Evolutionary conservation across 2,113 vertebrate genomes (phyloP).

Genomic region (Mellivora capensis): DNA sequence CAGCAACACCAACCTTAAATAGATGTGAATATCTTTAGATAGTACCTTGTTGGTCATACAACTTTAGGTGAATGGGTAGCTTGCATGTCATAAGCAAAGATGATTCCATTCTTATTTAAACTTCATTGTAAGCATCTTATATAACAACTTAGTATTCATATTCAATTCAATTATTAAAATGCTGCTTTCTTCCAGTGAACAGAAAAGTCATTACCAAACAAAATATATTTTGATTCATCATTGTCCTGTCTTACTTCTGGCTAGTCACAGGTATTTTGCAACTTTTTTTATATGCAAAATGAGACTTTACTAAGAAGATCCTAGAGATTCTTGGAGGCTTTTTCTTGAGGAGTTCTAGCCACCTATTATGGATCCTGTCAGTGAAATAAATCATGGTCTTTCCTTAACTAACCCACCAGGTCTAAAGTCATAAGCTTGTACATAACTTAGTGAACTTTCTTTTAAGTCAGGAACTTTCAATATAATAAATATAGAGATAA

Average conservation of each 20-base stretch:
- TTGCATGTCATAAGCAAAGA: not conserved
- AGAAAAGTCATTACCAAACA: slow-evolving; percentile 6
- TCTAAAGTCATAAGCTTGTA: not conserved
- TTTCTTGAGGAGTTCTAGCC: not conserved
- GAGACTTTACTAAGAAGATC: not conserved
- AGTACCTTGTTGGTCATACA: not conserved
- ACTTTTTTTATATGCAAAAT: not conserved
- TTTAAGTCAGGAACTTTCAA: not conserved
- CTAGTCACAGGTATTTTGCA: not conserved
- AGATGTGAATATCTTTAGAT: not conserved
- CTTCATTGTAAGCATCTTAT: not conserved
- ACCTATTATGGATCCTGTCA: not conserved
- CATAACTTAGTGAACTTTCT: not conserved
- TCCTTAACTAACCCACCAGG: not conserved
- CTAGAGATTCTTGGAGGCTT: not conserved
- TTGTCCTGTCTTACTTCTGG: not conserved
- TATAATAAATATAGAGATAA: slow-evolving; percentile 2
- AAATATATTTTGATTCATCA: not conserved
- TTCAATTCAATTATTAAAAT: slow-evolving; percentile 10
- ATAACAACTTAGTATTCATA: not conserved
- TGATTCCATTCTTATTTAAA: not conserved
- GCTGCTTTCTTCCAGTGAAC: not conserved
- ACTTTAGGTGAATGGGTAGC: not conserved
- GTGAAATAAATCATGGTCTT: not conserved
- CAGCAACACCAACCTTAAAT: not conserved